A percentile compares a stretch with the other conserved stretches of the same genome.
Evolutionary conservation across 2,888 invertebrate genomes (phyloP).

Genomic region (Cremastinae sp.): DNA sequence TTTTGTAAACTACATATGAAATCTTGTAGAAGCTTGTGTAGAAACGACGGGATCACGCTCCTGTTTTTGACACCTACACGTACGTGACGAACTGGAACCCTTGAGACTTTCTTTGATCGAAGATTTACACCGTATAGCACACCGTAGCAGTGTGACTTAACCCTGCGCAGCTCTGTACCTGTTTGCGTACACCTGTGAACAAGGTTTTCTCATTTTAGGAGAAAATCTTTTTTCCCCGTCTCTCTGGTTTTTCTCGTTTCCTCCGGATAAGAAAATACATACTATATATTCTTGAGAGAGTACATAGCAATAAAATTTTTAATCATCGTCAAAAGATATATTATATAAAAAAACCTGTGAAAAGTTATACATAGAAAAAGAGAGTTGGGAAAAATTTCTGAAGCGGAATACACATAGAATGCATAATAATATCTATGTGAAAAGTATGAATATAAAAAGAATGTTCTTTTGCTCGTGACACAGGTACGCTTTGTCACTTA

Average conservation of each 20-base stretch:
- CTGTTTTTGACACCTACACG: constrained; percentile 17
- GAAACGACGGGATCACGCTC: constrained; percentile 36
- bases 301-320: too few species aligned
- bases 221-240: background rate
- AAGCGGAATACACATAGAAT: too few species aligned
- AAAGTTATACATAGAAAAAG: too few species aligned
- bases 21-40: background rate
- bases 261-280: too few species aligned
- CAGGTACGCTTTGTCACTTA: constrained; percentile 14
- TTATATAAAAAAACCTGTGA: too few species aligned
- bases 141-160: constrained; percentile 7
- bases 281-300: too few species aligned
- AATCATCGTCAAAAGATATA: too few species aligned
- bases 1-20: too few species aligned
- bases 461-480: constrained; percentile 37
- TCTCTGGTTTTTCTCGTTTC: too few species aligned
- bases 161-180: background rate
- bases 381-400: too few species aligned
- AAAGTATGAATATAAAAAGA: too few species aligned
- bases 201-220: background rate
- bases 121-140: constrained; percentile 36
- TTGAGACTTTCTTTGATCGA: constrained; percentile 35
- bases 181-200: background rate
- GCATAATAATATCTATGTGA: too few species aligned
- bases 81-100: constrained; percentile 34